Evolutionary conservation across 2,797 vertebrate species (phyloP).

Genomic region (Hyperoplus lanceolatus): DNA sequence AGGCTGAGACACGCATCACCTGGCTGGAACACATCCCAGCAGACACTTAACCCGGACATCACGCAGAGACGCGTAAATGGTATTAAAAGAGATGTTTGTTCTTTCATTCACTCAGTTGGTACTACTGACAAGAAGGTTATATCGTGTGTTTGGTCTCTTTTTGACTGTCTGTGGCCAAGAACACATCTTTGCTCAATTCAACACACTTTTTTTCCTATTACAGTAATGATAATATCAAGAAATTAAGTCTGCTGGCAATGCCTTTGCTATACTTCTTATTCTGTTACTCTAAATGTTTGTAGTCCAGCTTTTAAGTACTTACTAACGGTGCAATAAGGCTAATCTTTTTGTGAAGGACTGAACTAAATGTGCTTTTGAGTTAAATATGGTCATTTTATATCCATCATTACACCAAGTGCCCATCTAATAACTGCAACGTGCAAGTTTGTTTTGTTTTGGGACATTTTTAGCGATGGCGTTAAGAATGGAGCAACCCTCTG

Average conservation of each 20-base stretch:
- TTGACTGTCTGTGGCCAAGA: constrained; percentile 4
- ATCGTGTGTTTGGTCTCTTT: neutral
- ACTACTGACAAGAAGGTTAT: constrained; percentile 2
- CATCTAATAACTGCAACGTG: constrained; percentile 6
- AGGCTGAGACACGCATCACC: constrained; percentile 60
- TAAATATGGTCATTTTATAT: neutral
- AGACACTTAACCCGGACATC: constrained; percentile 53
- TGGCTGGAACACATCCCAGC: constrained; percentile 63
- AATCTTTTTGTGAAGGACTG: neutral
- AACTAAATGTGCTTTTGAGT: neutral
- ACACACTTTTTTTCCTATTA: neutral
- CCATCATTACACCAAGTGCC: constrained; percentile 3
- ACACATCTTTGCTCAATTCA: neutral
- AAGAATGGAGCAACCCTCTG: neutral
- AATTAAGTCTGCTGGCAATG: neutral
- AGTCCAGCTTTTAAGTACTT: neutral
- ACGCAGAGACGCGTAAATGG: constrained; percentile 37
- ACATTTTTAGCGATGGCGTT: constrained; percentile 6
- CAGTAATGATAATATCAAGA: neutral
- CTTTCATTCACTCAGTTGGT: constrained; percentile 22
- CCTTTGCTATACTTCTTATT: neutral
- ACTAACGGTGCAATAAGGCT: neutral
- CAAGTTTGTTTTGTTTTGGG: constrained; percentile 4
- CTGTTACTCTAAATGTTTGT: neutral
- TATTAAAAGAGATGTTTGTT: constrained; percentile 41